Base-by-base conservation (phyloP, 2,113 vertebrate genomes). In the Cariama cristata region DNA sequence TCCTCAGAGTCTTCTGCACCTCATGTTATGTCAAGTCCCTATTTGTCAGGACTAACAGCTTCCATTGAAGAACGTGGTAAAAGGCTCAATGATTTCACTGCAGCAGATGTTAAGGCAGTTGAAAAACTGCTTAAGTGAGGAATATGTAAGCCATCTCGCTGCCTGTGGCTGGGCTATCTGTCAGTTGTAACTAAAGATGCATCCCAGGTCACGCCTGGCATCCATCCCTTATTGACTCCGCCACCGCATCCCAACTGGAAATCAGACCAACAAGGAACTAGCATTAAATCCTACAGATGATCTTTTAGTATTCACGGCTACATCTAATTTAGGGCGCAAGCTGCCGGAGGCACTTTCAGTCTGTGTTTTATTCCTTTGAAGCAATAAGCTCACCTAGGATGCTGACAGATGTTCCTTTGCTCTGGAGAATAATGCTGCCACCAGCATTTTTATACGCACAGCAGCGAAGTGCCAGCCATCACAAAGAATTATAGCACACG, bases 361-460 rank as follows among this genome's bases (percentile, higher is more conserved):
- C 68, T 66, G n/a, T 80, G 40, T 84, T 89, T 84, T 93, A 92
- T 84, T 89, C 62, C 79, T 50, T 28, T 47, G 68, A 60, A 93
- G 86, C 80, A 79, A n/a, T 69, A 56, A 47, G 66, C 45, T 95
- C 93, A 82, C 89, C 86, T 76, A 69, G 66, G 86, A 91, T 85
- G 89, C 83, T 90, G 58, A 81, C 8, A 66, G 77, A 87, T 73
- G 58, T 82, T 73, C 73, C 69, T 94, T 81, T 95, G 32, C 93
- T 85, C 89, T 76, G 62, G 69, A 95, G 86, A 84, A 76, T 72
- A 64, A 64, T 40, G 56, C 73, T 87, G 80, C 92, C 88, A 95
- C 85, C 85, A 92, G 79, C 93, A 60, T 95, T 89, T 94, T 69
- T 53, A 93, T 83, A 62, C 14, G 9, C 30, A 59, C 52, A 45